These are phyloP conservation scores for Cantharis rufa DNA, from an alignment of 2,888 invertebrate genomes.

Conservation along the genomic window DNA sequence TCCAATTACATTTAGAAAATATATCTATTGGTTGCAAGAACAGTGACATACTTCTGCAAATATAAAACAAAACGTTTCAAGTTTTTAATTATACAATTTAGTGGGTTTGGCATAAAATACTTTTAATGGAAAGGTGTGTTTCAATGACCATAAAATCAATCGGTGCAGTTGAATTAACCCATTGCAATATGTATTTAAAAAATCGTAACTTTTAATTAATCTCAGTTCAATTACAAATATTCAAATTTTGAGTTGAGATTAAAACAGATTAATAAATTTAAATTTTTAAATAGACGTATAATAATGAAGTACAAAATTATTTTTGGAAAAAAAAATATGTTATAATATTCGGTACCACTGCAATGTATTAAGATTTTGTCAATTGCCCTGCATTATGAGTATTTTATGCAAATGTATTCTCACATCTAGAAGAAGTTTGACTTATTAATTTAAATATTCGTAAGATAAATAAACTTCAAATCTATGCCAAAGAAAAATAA, in stretches of 20 bases:
- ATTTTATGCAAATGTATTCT: too few relatives aligned
- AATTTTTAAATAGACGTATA: too few relatives aligned
- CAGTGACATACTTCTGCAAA: neutral
- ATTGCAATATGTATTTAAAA: neutral
- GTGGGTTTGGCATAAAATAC: neutral
- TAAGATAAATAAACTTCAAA: neutral
- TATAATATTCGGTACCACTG: too few relatives aligned
- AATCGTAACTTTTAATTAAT: neutral
- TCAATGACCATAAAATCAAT: neutral
- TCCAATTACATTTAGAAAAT: neutral
- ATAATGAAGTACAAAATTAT: too few relatives aligned
- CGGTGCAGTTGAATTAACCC: neutral
- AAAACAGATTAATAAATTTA: too few relatives aligned
- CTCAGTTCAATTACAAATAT: neutral
- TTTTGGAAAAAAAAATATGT: too few relatives aligned
- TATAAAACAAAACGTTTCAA: neutral
- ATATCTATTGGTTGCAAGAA: neutral
- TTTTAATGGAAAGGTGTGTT: neutral
- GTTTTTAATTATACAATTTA: neutral
- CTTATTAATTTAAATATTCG: neutral
- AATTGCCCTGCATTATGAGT: neutral
- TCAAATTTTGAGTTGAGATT: neutral
- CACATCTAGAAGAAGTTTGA: neutral
- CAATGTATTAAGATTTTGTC: neutral
- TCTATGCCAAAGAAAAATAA: neutral